Percentiles rank a stretch among this genome's conserved stretches.
These are phyloP conservation scores for Sarcophaga variegata DNA, from an alignment of 2,888 invertebrate species.

Conservation along the genomic window DNA sequence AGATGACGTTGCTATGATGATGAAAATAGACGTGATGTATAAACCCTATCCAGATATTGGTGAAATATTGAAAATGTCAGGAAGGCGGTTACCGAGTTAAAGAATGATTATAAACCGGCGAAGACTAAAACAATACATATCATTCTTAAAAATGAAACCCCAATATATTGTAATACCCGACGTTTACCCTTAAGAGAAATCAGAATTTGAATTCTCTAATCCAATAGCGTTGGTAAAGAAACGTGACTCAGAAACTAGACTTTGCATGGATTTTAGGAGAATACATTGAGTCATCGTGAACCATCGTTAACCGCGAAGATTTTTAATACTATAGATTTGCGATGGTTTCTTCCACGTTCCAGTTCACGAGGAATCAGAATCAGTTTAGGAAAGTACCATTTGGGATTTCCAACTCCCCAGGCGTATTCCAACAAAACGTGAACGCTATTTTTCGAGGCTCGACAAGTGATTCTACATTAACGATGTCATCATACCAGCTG, in stretches of 20 bases:
- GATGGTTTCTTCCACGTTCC: slow-evolving; percentile 77
- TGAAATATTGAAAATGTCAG: slow-evolving; percentile 15
- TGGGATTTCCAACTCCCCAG: slow-evolving; percentile 76
- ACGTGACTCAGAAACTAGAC: slow-evolving; percentile 65
- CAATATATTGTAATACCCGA: slow-evolving; percentile 38
- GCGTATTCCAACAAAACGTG: slow-evolving; percentile 73
- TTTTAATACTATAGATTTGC: slow-evolving; percentile 75
- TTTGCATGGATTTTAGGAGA: slow-evolving; percentile 71
- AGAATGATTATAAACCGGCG: slow-evolving; percentile 23
- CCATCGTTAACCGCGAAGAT: slow-evolving; percentile 72
- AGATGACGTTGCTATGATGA: too few relatives aligned
- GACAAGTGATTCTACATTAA: slow-evolving; percentile 66
- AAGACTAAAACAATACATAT: slow-evolving; percentile 42
- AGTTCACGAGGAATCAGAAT: slow-evolving; percentile 73
- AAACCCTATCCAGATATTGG: slow-evolving; percentile 31
- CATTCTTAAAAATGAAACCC: slow-evolving; percentile 39
- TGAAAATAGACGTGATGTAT: too few relatives aligned
- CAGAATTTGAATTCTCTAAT: slow-evolving; percentile 71
- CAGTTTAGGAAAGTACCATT: slow-evolving; percentile 77
- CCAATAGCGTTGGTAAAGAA: slow-evolving; percentile 72
- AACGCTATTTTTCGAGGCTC: slow-evolving; percentile 69
- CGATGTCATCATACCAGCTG: slow-evolving; percentile 66
- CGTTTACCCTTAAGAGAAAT: slow-evolving; percentile 45
- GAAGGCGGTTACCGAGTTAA: slow-evolving; percentile 26
- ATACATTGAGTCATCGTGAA: slow-evolving; percentile 54